phyloP scores from a whole-genome alignment of 2,113 vertebrate species.

The Crypturellus undulatus region DNA sequence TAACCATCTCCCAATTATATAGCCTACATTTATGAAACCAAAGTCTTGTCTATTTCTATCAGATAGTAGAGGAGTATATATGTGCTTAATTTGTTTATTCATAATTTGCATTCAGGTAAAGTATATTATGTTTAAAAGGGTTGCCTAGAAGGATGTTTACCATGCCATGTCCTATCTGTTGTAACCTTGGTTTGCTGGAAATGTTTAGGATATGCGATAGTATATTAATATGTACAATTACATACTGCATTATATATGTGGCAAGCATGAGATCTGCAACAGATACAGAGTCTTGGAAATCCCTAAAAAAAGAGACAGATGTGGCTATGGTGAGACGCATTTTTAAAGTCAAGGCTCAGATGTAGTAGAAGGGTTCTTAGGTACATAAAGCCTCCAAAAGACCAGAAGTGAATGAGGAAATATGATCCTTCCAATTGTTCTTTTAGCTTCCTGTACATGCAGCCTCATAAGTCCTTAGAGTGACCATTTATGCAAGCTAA shows the following conservation, averaged over 20 bases:
- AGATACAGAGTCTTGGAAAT: neutral
- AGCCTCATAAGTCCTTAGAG: too few species aligned
- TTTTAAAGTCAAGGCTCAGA: neutral
- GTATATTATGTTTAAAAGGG: neutral
- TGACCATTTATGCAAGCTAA: too few species aligned
- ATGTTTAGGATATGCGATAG: neutral
- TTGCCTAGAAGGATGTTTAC: neutral
- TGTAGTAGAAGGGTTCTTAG: too few species aligned
- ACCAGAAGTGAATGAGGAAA: too few species aligned
- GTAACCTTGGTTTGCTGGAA: neutral
- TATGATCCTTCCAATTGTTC: too few species aligned
- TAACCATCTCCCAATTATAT: neutral
- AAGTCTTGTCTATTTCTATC: neutral
- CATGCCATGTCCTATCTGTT: too few species aligned
- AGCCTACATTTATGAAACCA: neutral
- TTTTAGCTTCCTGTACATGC: too few species aligned
- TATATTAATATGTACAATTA: too few species aligned
- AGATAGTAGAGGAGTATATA: neutral
- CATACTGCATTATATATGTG: neutral
- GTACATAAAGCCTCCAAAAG: too few species aligned
- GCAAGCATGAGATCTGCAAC: neutral
- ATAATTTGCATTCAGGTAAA: neutral
- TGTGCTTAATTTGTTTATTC: neutral
- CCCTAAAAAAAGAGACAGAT: accelerated
- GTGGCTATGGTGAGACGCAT: neutral